These are phyloP conservation scores for Eospalax fontanierii DNA, from an alignment of 2,797 vertebrate species.

Conservation along the genomic window DNA sequence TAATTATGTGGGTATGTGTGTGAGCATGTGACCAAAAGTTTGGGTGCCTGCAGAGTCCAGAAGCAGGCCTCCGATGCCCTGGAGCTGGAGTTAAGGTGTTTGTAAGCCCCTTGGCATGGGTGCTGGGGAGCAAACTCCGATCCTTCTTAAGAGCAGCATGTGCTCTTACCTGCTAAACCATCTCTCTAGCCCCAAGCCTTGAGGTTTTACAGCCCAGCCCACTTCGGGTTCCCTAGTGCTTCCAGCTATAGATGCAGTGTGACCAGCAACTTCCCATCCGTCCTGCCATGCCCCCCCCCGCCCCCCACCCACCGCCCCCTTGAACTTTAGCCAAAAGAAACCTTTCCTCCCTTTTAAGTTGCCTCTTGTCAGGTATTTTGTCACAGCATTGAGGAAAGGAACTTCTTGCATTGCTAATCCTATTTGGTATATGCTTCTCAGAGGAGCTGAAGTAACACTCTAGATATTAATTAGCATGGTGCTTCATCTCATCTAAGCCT, in stretches of 20 bases:
- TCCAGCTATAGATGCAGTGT: neutral
- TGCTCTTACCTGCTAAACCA: too few relatives aligned
- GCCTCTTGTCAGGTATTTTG: neutral
- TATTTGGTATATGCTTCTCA: neutral
- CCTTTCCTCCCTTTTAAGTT: neutral
- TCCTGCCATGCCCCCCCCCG: too few relatives aligned
- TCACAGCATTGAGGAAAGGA: neutral
- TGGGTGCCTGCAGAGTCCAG: too few relatives aligned
- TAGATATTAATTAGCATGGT: neutral
- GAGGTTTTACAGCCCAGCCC: neutral
- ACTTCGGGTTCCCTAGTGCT: neutral
- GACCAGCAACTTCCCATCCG: neutral
- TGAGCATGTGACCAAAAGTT: too few relatives aligned
- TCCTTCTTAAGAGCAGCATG: too few relatives aligned
- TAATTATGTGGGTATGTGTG: too few relatives aligned
- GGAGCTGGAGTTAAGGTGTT: too few relatives aligned
- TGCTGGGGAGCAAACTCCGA: too few relatives aligned
- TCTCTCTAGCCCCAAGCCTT: too few relatives aligned
- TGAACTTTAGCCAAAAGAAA: neutral
- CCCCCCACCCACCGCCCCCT: neutral
- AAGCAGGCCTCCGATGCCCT: too few relatives aligned
- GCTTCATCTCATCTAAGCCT: slow-evolving; percentile 6
- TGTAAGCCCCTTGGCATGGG: too few relatives aligned
- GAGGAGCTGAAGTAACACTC: neutral
- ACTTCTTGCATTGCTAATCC: neutral